Base-by-base conservation (phyloP, 2,797 vertebrate genomes). In the Gallinago stenura region DNA sequence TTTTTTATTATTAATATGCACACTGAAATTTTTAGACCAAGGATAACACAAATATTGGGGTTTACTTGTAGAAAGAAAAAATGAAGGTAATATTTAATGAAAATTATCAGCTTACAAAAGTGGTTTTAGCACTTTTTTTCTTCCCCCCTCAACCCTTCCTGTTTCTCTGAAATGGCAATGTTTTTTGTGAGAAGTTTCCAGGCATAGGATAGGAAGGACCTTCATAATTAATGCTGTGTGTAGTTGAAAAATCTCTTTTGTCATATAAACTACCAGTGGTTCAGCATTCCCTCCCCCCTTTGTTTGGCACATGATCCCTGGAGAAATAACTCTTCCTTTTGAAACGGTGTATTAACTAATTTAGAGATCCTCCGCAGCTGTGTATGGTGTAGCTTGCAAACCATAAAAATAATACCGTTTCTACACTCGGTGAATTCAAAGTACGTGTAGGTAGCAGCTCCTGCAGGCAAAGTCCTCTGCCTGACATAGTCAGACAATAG, bases 301-400 rank as follows among this genome's bases (percentile, higher is more conserved):
- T 95, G 90, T 91, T 95, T 94, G 66, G 79, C 75, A 48, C 76
- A 10, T 30, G 54, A 37, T 95, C 91, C 86, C 95, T 80, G 66
- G 93, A 90, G 88, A 90, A 94, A 94, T 94, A 95, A 89, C 62
- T 95, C 72, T 91, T 92, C 75, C 87, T 87, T 96, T 89, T 93
- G 93, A 95, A 94, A 88, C 0, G 20, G 83, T 72, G 15, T 94
- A 41, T 89, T 93, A 91, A 92, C 72, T 92, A 93, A 95, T 95
- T 93, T 91, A 85, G 84, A 88, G 91, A 87, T 77, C 41, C 57
- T 95, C 37, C 0, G 3, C 92, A 95, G 92, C 94, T 95, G 83
- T 75, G 48, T 88, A 83, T 80, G 71, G 43, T 80, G 77, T 54
- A 15, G 58, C 79, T 96, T 90, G 82, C 84, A 94, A 96, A 81